These are phyloP conservation scores for Drosophila neocordata DNA, from an alignment of 1,140 invertebrate species.

Conservation along the genomic window DNA sequence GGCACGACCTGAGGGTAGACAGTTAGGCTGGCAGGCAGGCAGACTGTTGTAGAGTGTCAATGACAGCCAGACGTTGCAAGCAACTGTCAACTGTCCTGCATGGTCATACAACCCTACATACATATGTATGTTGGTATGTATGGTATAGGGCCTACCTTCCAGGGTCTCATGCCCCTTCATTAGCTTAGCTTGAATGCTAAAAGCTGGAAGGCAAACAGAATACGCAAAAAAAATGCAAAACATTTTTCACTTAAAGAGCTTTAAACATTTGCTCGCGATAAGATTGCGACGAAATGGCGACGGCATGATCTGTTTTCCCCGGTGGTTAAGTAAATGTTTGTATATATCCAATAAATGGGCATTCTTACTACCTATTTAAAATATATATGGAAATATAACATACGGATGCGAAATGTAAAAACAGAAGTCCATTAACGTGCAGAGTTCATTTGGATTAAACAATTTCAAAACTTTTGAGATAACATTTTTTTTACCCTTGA, in stretches of 20 bases:
- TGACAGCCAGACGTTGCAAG: conserved; percentile 1
- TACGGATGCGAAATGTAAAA: neutral
- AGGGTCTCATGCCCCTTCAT: neutral
- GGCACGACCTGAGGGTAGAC: conserved; percentile 7
- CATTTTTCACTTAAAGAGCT: conserved; percentile 28
- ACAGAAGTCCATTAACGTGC: conserved; percentile 2
- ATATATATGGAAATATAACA: neutral
- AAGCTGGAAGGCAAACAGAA: neutral
- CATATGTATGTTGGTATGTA: too few relatives aligned
- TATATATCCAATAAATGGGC: neutral
- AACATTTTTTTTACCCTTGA: too few relatives aligned
- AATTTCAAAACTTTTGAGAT: too few relatives aligned
- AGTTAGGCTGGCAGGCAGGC: too few relatives aligned
- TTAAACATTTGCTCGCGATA: conserved; percentile 53
- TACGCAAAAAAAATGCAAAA: neutral
- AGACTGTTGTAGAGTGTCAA: neutral
- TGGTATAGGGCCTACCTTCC: too few relatives aligned
- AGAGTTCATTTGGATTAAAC: neutral
- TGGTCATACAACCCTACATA: neutral
- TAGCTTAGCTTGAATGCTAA: neutral
- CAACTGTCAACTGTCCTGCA: conserved; percentile 6
- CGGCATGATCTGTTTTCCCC: neutral
- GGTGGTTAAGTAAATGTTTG: conserved; percentile 3
- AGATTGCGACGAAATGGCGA: conserved; percentile 32
- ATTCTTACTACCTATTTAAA: neutral